Percentiles rank a stretch among this genome's conserved stretches.
Evolutionary conservation across 2,113 vertebrate species (phyloP).

Genomic region (Hassar affinis): DNA sequence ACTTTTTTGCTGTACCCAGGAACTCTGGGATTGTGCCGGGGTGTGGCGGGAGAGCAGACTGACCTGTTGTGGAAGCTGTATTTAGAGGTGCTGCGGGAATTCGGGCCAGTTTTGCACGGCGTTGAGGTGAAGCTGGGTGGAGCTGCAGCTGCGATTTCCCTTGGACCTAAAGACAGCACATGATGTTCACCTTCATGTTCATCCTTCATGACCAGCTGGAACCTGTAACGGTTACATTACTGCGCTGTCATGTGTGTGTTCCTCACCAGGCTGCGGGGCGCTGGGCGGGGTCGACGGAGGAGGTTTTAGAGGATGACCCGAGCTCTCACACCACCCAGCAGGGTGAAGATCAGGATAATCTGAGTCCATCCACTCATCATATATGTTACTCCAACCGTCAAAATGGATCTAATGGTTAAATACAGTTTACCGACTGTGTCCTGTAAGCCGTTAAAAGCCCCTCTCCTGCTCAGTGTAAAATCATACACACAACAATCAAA

Average conservation of each 20-base stretch:
- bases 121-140: slow-evolving; percentile 77
- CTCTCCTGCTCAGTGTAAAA: neutral
- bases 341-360: slow-evolving; percentile 95
- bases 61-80: slow-evolving; percentile 98
- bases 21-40: no score
- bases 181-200: slow-evolving; percentile 29
- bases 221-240: neutral
- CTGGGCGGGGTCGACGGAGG: slow-evolving; percentile 76
- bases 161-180: slow-evolving; percentile 71
- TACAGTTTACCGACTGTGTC: neutral
- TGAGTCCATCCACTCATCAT: slow-evolving; percentile 94
- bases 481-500: no score
- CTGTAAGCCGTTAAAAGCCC: neutral
- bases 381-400: slow-evolving; percentile 92
- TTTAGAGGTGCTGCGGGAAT: slow-evolving; percentile 82
- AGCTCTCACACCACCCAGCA: slow-evolving; percentile 91
- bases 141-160: slow-evolving; percentile 73
- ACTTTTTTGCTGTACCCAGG: neutral
- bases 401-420: slow-evolving; percentile 82
- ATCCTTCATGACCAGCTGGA: no score
- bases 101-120: slow-evolving; percentile 82
- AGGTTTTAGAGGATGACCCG: slow-evolving; percentile 86
- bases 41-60: slow-evolving; percentile 43
- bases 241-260: no score
- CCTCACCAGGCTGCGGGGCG: slow-evolving; percentile 64